Percentiles rank a stretch among this genome's conserved stretches.
Evolutionary conservation across 2,888 invertebrate species (phyloP).

Genomic region (Plemyria rubiginata): DNA sequence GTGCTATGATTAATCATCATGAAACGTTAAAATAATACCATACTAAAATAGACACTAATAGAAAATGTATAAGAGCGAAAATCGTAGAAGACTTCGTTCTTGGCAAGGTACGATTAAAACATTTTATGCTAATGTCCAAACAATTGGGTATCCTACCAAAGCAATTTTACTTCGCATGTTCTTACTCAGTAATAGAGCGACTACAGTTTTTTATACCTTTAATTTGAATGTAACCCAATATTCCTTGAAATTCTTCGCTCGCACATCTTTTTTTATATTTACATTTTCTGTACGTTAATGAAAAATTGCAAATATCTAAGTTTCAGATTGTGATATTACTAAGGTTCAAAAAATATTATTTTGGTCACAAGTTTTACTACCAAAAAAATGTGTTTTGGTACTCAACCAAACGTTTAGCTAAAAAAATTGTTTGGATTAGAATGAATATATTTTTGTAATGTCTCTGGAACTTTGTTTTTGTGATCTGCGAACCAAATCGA

Average conservation of each 20-base stretch:
- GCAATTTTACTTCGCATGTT: slow-evolving; percentile 17
- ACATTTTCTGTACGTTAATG: too few species aligned
- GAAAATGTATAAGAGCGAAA: not conserved
- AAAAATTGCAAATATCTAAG: too few species aligned
- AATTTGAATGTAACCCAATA: slow-evolving; percentile 4
- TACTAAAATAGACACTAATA: slow-evolving; percentile 8
- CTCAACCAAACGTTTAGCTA: too few species aligned
- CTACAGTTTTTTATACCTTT: not conserved
- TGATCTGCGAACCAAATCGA: too few species aligned
- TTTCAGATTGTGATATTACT: too few species aligned
- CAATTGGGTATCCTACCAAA: slow-evolving; percentile 14
- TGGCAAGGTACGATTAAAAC: slow-evolving; percentile 20
- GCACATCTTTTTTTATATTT: too few species aligned
- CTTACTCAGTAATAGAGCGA: slow-evolving; percentile 5
- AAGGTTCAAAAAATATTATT: too few species aligned
- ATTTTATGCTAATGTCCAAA: slow-evolving; percentile 25
- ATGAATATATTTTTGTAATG: too few species aligned
- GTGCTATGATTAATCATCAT: slow-evolving; percentile 68
- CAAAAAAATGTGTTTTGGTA: too few species aligned
- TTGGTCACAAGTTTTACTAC: too few species aligned
- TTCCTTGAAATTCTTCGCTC: not conserved
- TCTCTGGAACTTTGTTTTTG: too few species aligned
- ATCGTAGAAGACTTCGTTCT: not conserved
- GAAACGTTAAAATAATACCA: slow-evolving; percentile 17
- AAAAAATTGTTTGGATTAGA: too few species aligned